phyloP scores from a whole-genome alignment of 2,888 invertebrate species.

The Thalpophila matura region DNA sequence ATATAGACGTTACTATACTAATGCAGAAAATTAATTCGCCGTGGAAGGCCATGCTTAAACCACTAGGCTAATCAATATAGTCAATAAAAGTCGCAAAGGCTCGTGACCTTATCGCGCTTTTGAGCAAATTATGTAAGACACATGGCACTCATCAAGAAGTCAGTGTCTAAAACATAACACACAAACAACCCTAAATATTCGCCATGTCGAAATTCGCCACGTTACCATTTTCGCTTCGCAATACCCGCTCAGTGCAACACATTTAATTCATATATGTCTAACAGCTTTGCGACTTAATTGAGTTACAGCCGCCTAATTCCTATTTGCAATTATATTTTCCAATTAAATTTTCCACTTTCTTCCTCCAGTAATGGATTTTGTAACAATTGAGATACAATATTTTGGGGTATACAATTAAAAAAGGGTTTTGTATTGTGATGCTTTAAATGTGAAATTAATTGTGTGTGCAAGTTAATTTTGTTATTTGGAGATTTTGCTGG shows the following conservation, averaged over 20 bases:
- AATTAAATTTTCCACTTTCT: slow-evolving; percentile 82
- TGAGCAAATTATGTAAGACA: no score
- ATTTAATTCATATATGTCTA: slow-evolving; percentile 62
- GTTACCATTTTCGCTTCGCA: slow-evolving; percentile 25
- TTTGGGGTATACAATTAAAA: slow-evolving; percentile 60
- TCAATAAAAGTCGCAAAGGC: no score
- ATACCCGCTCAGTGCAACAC: slow-evolving; percentile 50
- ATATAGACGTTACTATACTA: no score
- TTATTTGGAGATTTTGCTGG: slow-evolving; percentile 22
- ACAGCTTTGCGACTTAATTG: slow-evolving; percentile 71
- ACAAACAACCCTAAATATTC: slow-evolving; percentile 12
- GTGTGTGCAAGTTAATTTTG: slow-evolving; percentile 39
- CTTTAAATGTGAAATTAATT: slow-evolving; percentile 58
- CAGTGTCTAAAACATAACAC: not conserved
- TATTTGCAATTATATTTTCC: slow-evolving; percentile 79
- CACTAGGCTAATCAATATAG: no score
- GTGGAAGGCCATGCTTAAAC: no score
- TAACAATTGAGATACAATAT: slow-evolving; percentile 62
- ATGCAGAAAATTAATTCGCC: no score
- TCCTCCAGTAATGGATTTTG: slow-evolving; percentile 76
- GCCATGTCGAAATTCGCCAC: slow-evolving; percentile 41
- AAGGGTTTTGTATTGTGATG: slow-evolving; percentile 50
- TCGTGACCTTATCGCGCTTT: no score
- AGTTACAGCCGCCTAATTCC: slow-evolving; percentile 77
- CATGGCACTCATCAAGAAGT: not conserved